Conservation (phyloP, 2,888 invertebrate genomes). For the Gari tellinella region DNA sequence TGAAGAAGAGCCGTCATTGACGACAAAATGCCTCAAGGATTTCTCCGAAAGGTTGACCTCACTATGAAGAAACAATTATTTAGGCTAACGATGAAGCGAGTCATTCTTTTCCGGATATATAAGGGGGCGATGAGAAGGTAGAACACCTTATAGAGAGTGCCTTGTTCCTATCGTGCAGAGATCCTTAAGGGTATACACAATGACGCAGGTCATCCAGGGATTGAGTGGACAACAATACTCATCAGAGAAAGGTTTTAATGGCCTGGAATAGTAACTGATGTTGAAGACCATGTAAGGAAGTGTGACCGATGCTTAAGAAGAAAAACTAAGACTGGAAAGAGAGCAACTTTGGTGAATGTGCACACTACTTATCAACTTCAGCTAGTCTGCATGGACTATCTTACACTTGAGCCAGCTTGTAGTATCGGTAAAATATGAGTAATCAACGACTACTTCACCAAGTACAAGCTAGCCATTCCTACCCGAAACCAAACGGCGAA, state of each 20-base stretch:
- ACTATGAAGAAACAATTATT: slow-evolving; percentile 6
- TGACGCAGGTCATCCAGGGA: slow-evolving; percentile 17
- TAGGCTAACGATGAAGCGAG: slow-evolving; percentile 2
- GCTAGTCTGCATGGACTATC: slow-evolving; percentile 1
- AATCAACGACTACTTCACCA: too few species aligned
- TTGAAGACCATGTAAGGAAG: neutral
- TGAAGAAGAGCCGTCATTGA: slow-evolving; percentile 9
- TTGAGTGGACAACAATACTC: neutral
- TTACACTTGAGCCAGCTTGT: neutral
- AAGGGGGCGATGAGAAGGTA: neutral
- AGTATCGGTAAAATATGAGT: too few species aligned
- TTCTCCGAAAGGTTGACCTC: neutral
- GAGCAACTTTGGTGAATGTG: neutral
- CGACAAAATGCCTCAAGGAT: neutral
- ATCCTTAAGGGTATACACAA: slow-evolving; percentile 1
- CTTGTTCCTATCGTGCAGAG: neutral
- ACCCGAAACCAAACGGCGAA: too few species aligned
- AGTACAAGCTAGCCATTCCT: too few species aligned
- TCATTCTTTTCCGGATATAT: slow-evolving; percentile 4
- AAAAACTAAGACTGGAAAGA: neutral
- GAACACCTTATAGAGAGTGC: slow-evolving; percentile 10
- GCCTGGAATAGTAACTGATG: neutral
- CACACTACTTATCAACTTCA: slow-evolving; percentile 5
- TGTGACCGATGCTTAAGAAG: slow-evolving; percentile 1
- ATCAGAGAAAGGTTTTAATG: slow-evolving; percentile 7